Evolutionary conservation across 2,113 vertebrate genomes (phyloP).

Genomic region (Solenodon paradoxus): DNA sequence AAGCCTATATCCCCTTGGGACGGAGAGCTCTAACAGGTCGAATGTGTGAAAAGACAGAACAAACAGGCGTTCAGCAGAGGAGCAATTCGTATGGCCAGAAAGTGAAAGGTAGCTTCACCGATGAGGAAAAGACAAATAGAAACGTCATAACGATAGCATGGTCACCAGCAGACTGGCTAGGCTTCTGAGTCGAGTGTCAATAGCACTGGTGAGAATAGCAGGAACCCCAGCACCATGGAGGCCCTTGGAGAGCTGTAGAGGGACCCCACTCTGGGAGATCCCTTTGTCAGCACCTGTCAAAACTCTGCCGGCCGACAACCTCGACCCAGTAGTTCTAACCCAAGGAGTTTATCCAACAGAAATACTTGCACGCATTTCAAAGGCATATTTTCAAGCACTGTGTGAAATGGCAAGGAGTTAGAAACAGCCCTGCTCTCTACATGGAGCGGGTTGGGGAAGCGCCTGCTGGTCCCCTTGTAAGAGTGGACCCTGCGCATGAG

Average conservation of each 20-base stretch:
- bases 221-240: neutral
- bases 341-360: neutral
- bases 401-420: neutral
- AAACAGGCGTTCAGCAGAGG: neutral
- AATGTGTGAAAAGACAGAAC: neutral
- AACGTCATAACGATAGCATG: neutral
- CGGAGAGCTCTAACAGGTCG: neutral
- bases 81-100: neutral
- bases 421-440: neutral
- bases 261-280: neutral
- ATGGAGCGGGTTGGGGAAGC: neutral
- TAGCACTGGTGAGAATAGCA: neutral
- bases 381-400: neutral
- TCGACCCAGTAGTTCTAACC: neutral
- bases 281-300: neutral
- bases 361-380: neutral
- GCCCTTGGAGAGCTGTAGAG: accelerated
- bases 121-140: neutral
- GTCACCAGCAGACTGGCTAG: neutral
- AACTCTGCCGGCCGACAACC: neutral
- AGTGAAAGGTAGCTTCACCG: neutral
- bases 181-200: neutral
- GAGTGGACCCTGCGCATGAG: neutral
- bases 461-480: neutral
- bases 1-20: neutral